These are phyloP conservation scores for Lapara coniferarum DNA, from an alignment of 2,888 invertebrate species.

Conservation along the genomic window DNA sequence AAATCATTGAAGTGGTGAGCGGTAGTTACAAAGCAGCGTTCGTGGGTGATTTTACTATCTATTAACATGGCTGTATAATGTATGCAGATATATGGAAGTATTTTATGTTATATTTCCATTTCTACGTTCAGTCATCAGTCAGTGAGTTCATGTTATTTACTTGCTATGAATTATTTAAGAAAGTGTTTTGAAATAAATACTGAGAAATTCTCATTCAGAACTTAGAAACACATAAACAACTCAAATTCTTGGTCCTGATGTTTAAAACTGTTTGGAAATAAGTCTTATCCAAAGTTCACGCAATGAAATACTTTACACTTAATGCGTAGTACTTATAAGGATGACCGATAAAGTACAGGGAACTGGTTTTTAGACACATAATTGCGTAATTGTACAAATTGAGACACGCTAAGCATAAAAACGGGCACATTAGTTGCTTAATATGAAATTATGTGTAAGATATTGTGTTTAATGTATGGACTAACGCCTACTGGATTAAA, in stretches of 20 bases:
- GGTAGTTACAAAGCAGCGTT: background rate
- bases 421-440: background rate
- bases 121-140: too few relatives aligned
- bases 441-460: slow-evolving; percentile 11
- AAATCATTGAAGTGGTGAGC: slow-evolving; percentile 15
- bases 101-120: too few relatives aligned
- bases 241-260: background rate
- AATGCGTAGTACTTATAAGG: background rate
- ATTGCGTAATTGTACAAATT: slow-evolving; percentile 18
- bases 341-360: background rate
- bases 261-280: background rate
- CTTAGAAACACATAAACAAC: too few relatives aligned
- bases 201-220: too few relatives aligned
- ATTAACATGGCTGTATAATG: background rate
- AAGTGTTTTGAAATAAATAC: too few relatives aligned
- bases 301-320: background rate
- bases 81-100: background rate
- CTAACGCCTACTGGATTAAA: background rate
- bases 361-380: slow-evolving; percentile 3
- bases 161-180: too few relatives aligned
- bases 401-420: background rate
- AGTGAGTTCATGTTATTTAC: too few relatives aligned
- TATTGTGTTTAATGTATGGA: slow-evolving; percentile 2
- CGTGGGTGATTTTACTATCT: background rate
- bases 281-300: background rate